Conservation (phyloP, 2,797 vertebrate genomes). For the Anas flavirostris region DNA sequence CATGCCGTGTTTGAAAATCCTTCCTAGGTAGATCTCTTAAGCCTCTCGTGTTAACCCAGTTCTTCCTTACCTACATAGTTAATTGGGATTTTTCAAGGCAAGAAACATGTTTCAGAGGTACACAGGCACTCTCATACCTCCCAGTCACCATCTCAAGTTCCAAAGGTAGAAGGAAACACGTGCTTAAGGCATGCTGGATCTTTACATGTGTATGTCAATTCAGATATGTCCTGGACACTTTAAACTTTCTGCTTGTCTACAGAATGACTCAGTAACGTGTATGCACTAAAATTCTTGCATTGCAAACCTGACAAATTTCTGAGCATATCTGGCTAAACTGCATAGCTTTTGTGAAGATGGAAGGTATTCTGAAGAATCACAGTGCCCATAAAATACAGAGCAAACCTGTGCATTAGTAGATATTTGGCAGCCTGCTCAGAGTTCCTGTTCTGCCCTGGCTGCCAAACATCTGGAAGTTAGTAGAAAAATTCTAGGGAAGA, state of each 20-base stretch:
- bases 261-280: not conserved
- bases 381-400: not conserved
- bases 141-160: not conserved
- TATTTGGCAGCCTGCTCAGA: not conserved
- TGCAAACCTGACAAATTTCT: not conserved
- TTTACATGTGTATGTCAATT: not conserved
- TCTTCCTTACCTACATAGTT: not conserved
- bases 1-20: not conserved
- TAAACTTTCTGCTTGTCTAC: not conserved
- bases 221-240: not conserved
- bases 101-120: not conserved
- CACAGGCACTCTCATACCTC: not conserved
- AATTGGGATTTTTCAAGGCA: not conserved
- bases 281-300: not conserved
- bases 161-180: not conserved
- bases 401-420: not conserved
- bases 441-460: not conserved
- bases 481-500: constrained; percentile 1
- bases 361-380: not conserved
- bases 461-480: constrained; percentile 36
- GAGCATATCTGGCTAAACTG: not conserved
- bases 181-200: not conserved
- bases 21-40: constrained; percentile 17
- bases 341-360: not conserved
- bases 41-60: not conserved